Evolutionary conservation across 2,888 invertebrate species (phyloP).

Genomic region (Gortyna flavago): DNA sequence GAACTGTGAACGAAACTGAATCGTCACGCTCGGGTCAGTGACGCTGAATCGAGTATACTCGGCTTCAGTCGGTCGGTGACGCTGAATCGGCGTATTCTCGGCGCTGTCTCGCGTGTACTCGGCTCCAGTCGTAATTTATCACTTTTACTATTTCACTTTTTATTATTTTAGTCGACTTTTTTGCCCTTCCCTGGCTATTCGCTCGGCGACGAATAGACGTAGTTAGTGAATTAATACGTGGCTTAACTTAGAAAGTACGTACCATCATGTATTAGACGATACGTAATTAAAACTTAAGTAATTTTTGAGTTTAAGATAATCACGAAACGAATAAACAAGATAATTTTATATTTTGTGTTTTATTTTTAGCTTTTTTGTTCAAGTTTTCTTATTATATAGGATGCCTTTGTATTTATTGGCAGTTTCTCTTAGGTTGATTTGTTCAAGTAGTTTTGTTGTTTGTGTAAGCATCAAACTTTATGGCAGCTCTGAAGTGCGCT

Average conservation of each 20-base stretch:
- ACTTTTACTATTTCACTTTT: neutral
- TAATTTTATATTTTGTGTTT: slow-evolving; percentile 63
- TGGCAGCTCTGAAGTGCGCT: no score
- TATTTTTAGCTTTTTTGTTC: slow-evolving; percentile 26
- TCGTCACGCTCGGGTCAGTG: neutral
- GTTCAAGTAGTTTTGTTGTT: no score
- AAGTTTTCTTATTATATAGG: neutral
- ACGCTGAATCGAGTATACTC: neutral
- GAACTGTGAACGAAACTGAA: neutral
- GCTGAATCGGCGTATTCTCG: neutral
- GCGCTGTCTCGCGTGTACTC: neutral
- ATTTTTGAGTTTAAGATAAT: slow-evolving; percentile 66
- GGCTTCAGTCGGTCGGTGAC: neutral
- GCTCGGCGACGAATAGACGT: slow-evolving; percentile 55
- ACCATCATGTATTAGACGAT: slow-evolving; percentile 78
- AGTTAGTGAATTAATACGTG: slow-evolving; percentile 66
- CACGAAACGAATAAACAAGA: slow-evolving; percentile 75
- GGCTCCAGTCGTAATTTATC: neutral
- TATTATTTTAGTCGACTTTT: slow-evolving; percentile 17
- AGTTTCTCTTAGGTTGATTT: neutral
- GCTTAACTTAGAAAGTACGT: slow-evolving; percentile 67
- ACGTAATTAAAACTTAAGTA: slow-evolving; percentile 77
- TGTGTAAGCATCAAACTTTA: neutral
- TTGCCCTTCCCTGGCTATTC: slow-evolving; percentile 34
- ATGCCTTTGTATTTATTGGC: neutral